Percentiles rank a stretch among this genome's conserved stretches.
Conservation (phyloP, 2,113 vertebrate genomes). For the Esox niger region DNA sequence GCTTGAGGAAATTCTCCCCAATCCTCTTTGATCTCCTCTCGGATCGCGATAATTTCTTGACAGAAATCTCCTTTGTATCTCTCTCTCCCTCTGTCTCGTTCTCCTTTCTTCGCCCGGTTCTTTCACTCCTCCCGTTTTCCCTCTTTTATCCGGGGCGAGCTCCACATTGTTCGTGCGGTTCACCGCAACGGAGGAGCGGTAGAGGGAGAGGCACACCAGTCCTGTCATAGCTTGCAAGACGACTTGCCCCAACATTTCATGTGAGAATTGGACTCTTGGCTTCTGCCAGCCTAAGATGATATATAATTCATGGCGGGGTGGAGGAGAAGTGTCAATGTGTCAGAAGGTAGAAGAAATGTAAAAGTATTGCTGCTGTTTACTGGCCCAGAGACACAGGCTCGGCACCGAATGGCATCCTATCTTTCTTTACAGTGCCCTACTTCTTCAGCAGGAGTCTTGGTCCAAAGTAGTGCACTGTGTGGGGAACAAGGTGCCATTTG, state of each 20-base stretch:
- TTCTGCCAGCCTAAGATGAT: slow-evolving; percentile 66
- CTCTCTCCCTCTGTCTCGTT: slow-evolving; percentile 54
- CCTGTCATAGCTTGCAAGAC: slow-evolving; percentile 67
- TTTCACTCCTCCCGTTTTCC: slow-evolving; percentile 23
- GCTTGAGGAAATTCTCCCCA: slow-evolving; percentile 64
- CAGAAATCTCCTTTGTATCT: slow-evolving; percentile 58
- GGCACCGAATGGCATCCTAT: not conserved
- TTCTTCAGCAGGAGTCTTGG: too few relatives aligned
- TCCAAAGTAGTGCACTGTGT: too few relatives aligned
- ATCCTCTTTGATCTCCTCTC: slow-evolving; percentile 62
- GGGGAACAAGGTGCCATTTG: too few relatives aligned
- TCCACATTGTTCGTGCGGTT: slow-evolving; percentile 56
- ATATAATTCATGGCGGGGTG: slow-evolving; percentile 79
- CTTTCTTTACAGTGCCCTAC: slow-evolving; percentile 11
- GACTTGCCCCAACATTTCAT: slow-evolving; percentile 75
- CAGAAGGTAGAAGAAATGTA: slow-evolving; percentile 72
- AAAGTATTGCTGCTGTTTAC: slow-evolving; percentile 76
- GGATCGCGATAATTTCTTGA: slow-evolving; percentile 74
- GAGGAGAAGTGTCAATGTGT: slow-evolving; percentile 78
- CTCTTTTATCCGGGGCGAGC: slow-evolving; percentile 56
- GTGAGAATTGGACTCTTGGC: slow-evolving; percentile 70
- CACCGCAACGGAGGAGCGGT: slow-evolving; percentile 46
- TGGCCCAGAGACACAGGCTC: slow-evolving; percentile 60
- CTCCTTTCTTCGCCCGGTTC: too few relatives aligned
- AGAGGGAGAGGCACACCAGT: slow-evolving; percentile 50